Percentiles rank a stretch among this genome's conserved stretches.
phyloP scores from a whole-genome alignment of 2,797 vertebrate genomes.

The Limnodromus scolopaceus region DNA sequence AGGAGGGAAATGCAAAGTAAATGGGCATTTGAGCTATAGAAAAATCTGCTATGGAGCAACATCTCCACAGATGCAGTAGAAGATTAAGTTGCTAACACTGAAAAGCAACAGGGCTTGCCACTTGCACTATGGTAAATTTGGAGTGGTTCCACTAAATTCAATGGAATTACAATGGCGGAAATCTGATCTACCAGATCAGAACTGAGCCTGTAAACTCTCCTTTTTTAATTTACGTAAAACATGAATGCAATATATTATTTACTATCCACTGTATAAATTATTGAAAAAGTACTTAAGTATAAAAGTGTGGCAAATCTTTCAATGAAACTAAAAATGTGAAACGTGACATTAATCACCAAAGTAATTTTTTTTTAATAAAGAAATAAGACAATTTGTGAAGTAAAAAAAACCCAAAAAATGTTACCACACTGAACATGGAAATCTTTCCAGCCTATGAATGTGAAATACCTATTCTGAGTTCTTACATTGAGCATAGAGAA shows the following conservation, averaged over 20 bases:
- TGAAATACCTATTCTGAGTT: neutral
- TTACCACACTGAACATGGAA: neutral
- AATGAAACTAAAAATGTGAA: constrained; percentile 4
- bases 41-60: neutral
- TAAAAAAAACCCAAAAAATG: neutral
- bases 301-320: constrained; percentile 27
- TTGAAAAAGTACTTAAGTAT: constrained; percentile 55
- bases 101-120: constrained; percentile 8
- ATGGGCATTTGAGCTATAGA: neutral
- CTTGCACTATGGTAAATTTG: neutral
- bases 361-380: neutral
- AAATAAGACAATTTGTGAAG: neutral
- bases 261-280: constrained; percentile 72
- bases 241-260: constrained; percentile 71
- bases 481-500: neutral
- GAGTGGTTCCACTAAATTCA: neutral
- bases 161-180: neutral
- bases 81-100: neutral
- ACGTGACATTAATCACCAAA: constrained; percentile 25
- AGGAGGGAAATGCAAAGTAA: neutral
- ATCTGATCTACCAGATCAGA: neutral
- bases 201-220: neutral
- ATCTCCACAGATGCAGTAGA: neutral
- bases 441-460: neutral
- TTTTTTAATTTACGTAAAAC: constrained; percentile 45